phyloP scores from a whole-genome alignment of 2,113 vertebrate species.

The Microtus richardsoni region DNA sequence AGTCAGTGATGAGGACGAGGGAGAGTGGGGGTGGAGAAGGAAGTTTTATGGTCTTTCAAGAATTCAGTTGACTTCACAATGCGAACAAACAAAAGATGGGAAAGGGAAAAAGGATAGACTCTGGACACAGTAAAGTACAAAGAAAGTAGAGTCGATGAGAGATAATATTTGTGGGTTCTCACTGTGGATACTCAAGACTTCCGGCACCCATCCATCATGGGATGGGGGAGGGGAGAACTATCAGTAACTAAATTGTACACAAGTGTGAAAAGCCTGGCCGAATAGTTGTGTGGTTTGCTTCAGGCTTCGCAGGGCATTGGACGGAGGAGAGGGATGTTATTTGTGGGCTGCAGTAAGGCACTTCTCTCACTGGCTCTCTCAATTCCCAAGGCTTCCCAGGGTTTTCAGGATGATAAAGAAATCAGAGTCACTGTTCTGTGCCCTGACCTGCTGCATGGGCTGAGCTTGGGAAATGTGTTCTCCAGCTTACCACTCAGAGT shows the following conservation, averaged over 20 bases:
- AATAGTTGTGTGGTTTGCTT: not conserved
- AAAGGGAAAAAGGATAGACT: slow-evolving; percentile 39
- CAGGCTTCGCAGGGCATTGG: slow-evolving; percentile 2
- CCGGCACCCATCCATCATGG: not conserved
- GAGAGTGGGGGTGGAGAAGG: not conserved
- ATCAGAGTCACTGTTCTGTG: not conserved
- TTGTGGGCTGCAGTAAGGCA: not conserved
- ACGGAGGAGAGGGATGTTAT: not conserved
- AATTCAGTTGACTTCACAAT: not conserved
- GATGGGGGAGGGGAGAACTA: not conserved
- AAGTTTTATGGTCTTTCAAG: slow-evolving; percentile 23
- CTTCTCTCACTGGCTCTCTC: not conserved
- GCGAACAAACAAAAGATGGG: not conserved
- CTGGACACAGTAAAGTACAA: not conserved
- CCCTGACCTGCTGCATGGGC: slow-evolving; percentile 16
- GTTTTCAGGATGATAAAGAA: not conserved
- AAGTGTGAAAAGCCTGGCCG: slow-evolving; percentile 8
- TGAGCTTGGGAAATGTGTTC: slow-evolving; percentile 54
- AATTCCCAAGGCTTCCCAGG: slow-evolving; percentile 4
- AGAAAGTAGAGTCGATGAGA: not conserved
- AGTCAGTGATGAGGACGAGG: not conserved
- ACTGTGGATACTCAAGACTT: not conserved
- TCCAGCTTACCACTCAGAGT: slow-evolving; percentile 21
- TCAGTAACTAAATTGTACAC: not conserved
- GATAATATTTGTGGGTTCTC: not conserved